These are phyloP conservation scores for Epinephelus coioides DNA, from an alignment of 2,797 vertebrate genomes.

Conservation along the genomic window DNA sequence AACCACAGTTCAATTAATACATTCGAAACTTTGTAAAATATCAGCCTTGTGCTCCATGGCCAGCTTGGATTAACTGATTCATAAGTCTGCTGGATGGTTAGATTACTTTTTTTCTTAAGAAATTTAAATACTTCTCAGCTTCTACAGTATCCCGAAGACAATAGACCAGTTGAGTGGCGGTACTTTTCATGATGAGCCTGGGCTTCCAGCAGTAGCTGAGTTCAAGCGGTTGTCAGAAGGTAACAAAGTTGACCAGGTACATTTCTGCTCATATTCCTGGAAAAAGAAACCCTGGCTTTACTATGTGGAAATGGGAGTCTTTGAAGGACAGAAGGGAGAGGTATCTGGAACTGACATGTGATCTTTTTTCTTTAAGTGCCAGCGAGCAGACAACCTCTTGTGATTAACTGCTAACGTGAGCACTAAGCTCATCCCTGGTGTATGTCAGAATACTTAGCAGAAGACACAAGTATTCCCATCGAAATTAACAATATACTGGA, in stretches of 20 bases:
- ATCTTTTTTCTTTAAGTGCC: constrained; percentile 18
- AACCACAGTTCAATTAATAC: not conserved
- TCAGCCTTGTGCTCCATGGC: not conserved
- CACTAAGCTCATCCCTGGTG: constrained; percentile 19
- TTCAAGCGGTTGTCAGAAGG: not conserved
- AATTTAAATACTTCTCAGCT: not conserved
- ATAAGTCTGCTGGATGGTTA: not conserved
- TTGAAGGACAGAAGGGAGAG: constrained; percentile 28
- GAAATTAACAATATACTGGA: constrained; percentile 5
- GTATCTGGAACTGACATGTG: constrained; percentile 29
- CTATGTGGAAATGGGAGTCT: constrained; percentile 24
- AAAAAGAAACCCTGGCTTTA: constrained; percentile 18
- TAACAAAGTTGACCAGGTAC: constrained; percentile 18
- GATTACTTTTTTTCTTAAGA: not conserved
- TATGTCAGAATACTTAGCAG: constrained; percentile 17
- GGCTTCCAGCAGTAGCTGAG: constrained; percentile 1
- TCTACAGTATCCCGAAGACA: not conserved
- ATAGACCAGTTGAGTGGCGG: not conserved
- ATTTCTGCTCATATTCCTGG: constrained; percentile 24
- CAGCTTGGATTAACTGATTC: not conserved
- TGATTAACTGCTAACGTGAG: constrained; percentile 40
- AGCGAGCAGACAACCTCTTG: constrained; percentile 24
- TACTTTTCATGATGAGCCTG: not conserved
- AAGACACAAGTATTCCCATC: not conserved
- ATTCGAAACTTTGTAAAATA: not conserved